Percentiles rank a stretch among this genome's conserved stretches.
Evolutionary conservation across 2,113 vertebrate species (phyloP).

Genomic region (Stictonetta naevosa): DNA sequence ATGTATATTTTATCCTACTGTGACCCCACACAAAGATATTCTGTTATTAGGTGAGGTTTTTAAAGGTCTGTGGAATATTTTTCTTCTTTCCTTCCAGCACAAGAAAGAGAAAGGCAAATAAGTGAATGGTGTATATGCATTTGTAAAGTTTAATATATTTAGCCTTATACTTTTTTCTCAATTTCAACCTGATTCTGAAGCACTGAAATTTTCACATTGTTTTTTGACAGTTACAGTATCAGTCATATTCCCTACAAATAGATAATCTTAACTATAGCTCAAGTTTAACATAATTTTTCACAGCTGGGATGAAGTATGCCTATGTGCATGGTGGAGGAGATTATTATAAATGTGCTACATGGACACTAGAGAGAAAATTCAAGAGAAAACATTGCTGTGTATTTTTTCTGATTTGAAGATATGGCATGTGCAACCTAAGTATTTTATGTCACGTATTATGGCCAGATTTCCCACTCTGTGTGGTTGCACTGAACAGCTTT

Average conservation of each 20-base stretch:
- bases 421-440: not conserved
- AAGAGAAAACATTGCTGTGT: not conserved
- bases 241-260: not conserved
- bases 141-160: not conserved
- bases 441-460: not conserved
- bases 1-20: not conserved
- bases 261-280: not conserved
- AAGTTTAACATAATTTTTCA: slow-evolving; percentile 41
- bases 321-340: not conserved
- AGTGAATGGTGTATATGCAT: not conserved
- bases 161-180: not conserved
- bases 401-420: slow-evolving; percentile 57
- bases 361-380: slow-evolving; percentile 13
- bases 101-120: not conserved
- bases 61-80: not conserved
- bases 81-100: not conserved
- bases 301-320: not conserved
- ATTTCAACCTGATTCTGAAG: not conserved
- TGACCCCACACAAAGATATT: not conserved
- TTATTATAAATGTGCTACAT: slow-evolving; percentile 29
- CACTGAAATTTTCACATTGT: not conserved
- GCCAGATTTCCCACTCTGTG: not conserved
- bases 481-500: not conserved
- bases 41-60: not conserved
- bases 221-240: not conserved